Evolutionary conservation across 2,113 vertebrate genomes (phyloP), one percentile per base, ranked within the genome.

Genomic region (Vulpes vulpes): DNA sequence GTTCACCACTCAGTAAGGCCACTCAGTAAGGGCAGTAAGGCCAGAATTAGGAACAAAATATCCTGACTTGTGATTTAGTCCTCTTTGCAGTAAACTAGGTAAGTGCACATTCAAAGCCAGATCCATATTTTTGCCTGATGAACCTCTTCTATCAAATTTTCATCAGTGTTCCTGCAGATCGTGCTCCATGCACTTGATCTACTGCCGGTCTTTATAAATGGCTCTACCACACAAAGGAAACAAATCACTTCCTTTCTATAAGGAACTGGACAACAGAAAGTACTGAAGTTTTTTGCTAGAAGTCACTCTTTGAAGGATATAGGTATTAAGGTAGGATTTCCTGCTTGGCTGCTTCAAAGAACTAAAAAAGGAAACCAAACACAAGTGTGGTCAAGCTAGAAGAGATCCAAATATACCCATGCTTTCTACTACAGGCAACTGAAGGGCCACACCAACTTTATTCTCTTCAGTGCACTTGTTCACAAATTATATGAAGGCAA

Each of bases 281-380:
- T n/a, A 59, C 14, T 76, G 32, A 95, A n/a, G 30, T n/a, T 43
- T 86, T 35, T 19, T n/a, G 15, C 73, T 71, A 5, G 53, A 74
- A 96, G 43, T 38, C 30, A 51, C 53, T 89, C 11, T 95, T 62
- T 89, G 60, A 94, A 93, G 11, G 23, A 62, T 76, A 49, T 9
- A 80, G 43, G 71, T 67, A 38, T 80, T 89, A 84, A 91, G 86
- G 11, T 17, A 93, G 32, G 27, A 83, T 80, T 38, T 74, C 38
- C 91, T 73, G 55, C 35, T 87, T 90, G 65, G 5, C n/a, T 93
- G 25, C 83, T 96, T 95, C n/a, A 94, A 59, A 93, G 49, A 89
- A 43, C 74, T 69, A 80, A 23, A 30, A 67, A 89, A 87, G 55
- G 76, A 94, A 94, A 74, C 8, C 11, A 76, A 93, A 65, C 23